Evolutionary conservation across 2,113 vertebrate genomes (phyloP).

Genomic region (Dermatemys mawii): DNA sequence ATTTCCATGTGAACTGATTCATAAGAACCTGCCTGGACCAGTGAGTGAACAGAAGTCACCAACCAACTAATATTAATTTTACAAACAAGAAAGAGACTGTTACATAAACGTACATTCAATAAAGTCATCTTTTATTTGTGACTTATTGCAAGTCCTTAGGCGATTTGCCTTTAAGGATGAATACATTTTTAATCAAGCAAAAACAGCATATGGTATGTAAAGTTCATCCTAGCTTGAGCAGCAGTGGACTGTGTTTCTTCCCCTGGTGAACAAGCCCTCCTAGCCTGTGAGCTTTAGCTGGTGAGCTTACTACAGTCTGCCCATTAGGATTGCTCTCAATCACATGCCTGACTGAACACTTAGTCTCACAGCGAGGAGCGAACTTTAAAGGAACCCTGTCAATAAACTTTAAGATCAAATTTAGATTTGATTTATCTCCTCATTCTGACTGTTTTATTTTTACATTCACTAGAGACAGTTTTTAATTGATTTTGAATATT

Average conservation of each 20-base stretch:
- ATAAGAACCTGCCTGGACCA: slow-evolving; percentile 53
- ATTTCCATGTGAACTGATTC: slow-evolving; percentile 66
- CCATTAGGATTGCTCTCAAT: slow-evolving; percentile 53
- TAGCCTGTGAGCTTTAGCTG: slow-evolving; percentile 60
- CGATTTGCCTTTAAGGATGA: slow-evolving; percentile 75
- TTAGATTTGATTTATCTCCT: slow-evolving; percentile 33
- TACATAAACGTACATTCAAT: slow-evolving; percentile 19
- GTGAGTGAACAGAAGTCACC: slow-evolving; percentile 36
- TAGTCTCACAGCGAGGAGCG: slow-evolving; percentile 60
- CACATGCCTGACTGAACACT: slow-evolving; percentile 69
- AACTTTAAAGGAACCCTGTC: slow-evolving; percentile 66
- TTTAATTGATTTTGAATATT: not conserved
- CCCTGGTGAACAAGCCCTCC: slow-evolving; percentile 47
- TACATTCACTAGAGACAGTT: not conserved
- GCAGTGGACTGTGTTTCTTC: slow-evolving; percentile 35
- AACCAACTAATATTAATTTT: slow-evolving; percentile 6
- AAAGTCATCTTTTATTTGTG: slow-evolving; percentile 56
- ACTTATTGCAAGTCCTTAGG: slow-evolving; percentile 57
- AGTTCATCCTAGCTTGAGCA: slow-evolving; percentile 72
- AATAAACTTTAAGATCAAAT: slow-evolving; percentile 55
- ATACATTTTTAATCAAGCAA: slow-evolving; percentile 78
- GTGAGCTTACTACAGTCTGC: slow-evolving; percentile 52
- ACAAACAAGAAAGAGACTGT: slow-evolving; percentile 53
- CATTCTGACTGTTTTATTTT: not conserved
- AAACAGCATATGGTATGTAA: slow-evolving; percentile 57